phyloP scores from a whole-genome alignment of 1,140 invertebrate species.

The Drosophila varians region DNA sequence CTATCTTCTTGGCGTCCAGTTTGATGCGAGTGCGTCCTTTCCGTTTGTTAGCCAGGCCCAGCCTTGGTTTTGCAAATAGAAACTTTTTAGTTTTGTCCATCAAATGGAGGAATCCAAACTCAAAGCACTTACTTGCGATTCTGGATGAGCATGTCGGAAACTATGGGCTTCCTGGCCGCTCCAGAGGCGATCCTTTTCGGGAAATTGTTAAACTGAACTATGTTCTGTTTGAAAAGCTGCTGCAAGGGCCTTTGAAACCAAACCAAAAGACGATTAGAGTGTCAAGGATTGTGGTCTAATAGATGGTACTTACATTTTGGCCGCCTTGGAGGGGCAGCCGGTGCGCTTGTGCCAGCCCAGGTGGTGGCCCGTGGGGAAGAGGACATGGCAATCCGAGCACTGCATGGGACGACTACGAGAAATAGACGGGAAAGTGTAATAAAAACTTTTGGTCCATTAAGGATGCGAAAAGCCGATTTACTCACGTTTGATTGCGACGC shows the following conservation, averaged over 20 bases:
- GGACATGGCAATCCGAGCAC: conserved; percentile 80
- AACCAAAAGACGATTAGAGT: too few species aligned
- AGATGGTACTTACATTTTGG: conserved; percentile 64
- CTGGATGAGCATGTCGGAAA: conserved; percentile 63
- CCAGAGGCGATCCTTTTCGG: conserved; percentile 62
- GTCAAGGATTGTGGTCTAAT: neutral
- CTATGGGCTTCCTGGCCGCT: conserved; percentile 51
- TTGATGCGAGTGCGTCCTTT: conserved; percentile 82
- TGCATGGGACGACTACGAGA: conserved; percentile 74
- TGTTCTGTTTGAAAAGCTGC: conserved; percentile 81
- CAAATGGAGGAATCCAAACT: too few species aligned
- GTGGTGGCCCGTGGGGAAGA: conserved; percentile 82
- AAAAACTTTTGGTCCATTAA: too few species aligned
- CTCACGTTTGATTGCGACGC: conserved; percentile 81
- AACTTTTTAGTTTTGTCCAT: too few species aligned
- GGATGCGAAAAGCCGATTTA: too few species aligned
- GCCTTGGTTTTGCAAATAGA: conserved; percentile 15
- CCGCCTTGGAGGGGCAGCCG: conserved; percentile 78
- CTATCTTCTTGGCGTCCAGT: conserved; percentile 79
- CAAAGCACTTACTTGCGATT: conserved; percentile 72
- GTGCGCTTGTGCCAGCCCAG: conserved; percentile 82
- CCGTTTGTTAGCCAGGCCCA: conserved; percentile 70
- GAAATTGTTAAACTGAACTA: conserved; percentile 81
- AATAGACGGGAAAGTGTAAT: neutral
- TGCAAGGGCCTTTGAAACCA: conserved; percentile 64